Conservation (phyloP, 2,888 invertebrate species). For the Mesorhabditis belari region DNA sequence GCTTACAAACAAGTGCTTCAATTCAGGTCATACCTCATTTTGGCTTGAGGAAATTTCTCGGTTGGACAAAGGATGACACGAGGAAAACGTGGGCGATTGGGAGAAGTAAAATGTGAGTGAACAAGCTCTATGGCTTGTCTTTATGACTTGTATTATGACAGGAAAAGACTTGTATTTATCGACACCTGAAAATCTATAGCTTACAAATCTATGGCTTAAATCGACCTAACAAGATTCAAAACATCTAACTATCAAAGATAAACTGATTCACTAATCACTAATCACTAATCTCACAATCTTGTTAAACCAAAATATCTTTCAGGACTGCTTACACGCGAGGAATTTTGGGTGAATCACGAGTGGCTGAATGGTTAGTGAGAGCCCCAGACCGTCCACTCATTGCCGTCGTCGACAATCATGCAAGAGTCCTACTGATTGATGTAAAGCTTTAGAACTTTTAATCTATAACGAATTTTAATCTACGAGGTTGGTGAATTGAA, state of each 20-base stretch:
- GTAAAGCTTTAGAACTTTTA: constrained; percentile 54
- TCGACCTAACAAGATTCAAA: no score
- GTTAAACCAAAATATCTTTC: no score
- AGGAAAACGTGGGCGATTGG: constrained; percentile 20
- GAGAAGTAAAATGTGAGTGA: constrained; percentile 3
- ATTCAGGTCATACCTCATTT: constrained; percentile 36
- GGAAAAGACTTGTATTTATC: no score
- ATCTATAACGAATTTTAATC: not conserved
- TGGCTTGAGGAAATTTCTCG: constrained; percentile 45
- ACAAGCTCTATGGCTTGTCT: constrained; percentile 3
- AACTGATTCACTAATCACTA: no score
- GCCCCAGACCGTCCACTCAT: constrained; percentile 14
- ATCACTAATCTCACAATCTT: no score
- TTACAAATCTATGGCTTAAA: no score
- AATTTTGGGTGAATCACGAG: constrained; percentile 13
- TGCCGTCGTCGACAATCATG: constrained; percentile 70
- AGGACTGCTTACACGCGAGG: constrained; percentile 15
- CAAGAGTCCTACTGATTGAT: constrained; percentile 80
- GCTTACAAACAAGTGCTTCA: not conserved
- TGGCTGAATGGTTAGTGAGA: constrained; percentile 17
- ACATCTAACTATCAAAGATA: no score
- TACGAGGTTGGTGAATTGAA: no score
- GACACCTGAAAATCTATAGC: no score
- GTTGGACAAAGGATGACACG: constrained; percentile 30
- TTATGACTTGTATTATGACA: no score